These are phyloP conservation scores for Anarrhichthys ocellatus DNA, from an alignment of 2,113 vertebrate genomes.

Conservation along the genomic window DNA sequence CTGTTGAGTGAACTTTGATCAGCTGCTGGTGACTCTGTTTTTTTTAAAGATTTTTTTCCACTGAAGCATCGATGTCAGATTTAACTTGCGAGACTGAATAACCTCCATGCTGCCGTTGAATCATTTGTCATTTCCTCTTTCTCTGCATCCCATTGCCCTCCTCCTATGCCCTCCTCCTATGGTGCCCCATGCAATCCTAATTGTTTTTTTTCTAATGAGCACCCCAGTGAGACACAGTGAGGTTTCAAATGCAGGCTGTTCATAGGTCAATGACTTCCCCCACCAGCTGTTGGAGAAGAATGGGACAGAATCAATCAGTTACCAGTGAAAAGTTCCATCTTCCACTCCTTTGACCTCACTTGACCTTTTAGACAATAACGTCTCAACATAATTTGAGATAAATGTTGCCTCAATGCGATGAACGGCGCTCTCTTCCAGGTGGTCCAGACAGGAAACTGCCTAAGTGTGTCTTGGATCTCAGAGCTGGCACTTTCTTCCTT, in stretches of 20 bases:
- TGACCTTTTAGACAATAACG: slow-evolving; percentile 70
- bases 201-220: slow-evolving; percentile 75
- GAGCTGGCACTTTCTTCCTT: slow-evolving; percentile 30
- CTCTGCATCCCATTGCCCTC: slow-evolving; percentile 21
- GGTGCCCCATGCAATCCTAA: slow-evolving; percentile 52
- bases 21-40: slow-evolving; percentile 33
- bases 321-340: slow-evolving; percentile 67
- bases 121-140: slow-evolving; percentile 68
- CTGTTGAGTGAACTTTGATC: slow-evolving; percentile 75
- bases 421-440: slow-evolving; percentile 59
- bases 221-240: slow-evolving; percentile 57
- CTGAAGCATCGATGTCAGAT: slow-evolving; percentile 4
- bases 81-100: slow-evolving; percentile 42
- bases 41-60: slow-evolving; percentile 18
- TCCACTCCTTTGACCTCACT: slow-evolving; percentile 71
- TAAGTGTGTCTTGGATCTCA: slow-evolving; percentile 65
- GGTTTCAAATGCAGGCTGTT: slow-evolving; percentile 61
- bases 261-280: slow-evolving; percentile 65
- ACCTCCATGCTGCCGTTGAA: slow-evolving; percentile 33
- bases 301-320: slow-evolving; percentile 71
- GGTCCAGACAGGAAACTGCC: slow-evolving; percentile 73
- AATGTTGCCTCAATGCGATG: slow-evolving; percentile 54
- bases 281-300: slow-evolving; percentile 71
- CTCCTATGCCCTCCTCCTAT: slow-evolving; percentile 29
- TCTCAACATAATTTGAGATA: slow-evolving; percentile 61